These are phyloP conservation scores for Eira barbara DNA, from an alignment of 2,113 vertebrate species.

Conservation along the genomic window DNA sequence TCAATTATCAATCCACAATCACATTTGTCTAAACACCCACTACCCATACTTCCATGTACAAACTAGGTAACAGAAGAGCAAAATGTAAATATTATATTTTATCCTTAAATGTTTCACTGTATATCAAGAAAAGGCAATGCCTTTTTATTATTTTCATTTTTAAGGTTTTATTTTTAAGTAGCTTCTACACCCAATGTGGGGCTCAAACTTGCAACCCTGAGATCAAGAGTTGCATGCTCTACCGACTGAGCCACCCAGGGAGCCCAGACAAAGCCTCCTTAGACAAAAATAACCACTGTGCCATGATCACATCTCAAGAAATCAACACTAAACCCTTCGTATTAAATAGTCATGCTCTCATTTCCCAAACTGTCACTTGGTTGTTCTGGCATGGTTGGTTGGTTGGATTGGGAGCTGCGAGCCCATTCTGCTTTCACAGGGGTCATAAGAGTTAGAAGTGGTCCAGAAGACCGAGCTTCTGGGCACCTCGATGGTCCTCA, in stretches of 20 bases:
- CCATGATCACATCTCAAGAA: background rate
- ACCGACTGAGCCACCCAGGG: background rate
- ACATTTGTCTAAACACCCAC: background rate
- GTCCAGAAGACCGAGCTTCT: background rate
- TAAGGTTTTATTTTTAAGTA: background rate
- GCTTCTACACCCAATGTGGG: background rate
- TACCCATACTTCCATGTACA: background rate
- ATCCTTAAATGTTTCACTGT: constrained; percentile 22
- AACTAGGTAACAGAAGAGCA: background rate
- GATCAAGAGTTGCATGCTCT: background rate
- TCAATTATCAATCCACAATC: background rate
- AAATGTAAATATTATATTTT: constrained; percentile 26
- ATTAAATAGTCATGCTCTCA: background rate
- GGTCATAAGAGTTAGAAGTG: background rate
- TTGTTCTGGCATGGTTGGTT: background rate
- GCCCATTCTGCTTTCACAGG: background rate
- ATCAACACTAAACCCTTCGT: background rate
- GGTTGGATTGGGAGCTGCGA: background rate
- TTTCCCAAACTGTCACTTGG: background rate
- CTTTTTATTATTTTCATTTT: background rate
- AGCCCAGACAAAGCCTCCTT: background rate
- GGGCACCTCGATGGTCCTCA: no score
- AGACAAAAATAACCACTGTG: background rate
- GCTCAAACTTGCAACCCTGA: background rate
- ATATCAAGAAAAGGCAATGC: background rate